These are phyloP conservation scores for Corythaeola cristata DNA, from an alignment of 2,113 vertebrate species.

Conservation along the genomic window DNA sequence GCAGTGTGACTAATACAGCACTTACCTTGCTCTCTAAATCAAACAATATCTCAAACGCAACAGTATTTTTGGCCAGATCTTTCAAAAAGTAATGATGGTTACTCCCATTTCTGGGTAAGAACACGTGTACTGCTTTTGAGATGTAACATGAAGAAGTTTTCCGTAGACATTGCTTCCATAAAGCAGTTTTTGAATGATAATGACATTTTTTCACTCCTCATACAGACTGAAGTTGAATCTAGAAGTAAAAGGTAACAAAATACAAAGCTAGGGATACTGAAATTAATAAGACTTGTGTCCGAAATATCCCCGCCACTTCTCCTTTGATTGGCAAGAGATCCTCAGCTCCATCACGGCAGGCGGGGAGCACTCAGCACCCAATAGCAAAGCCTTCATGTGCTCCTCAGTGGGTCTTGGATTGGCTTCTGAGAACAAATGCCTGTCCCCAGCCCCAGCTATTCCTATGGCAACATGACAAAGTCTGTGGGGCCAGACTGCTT, in stretches of 20 bases:
- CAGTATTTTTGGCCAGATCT: not conserved
- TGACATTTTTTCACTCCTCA: not conserved
- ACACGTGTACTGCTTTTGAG: not conserved
- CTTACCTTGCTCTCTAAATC: not conserved
- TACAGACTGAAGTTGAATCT: not conserved
- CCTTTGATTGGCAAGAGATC: not conserved
- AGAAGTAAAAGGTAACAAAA: not conserved
- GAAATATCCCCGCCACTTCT: not conserved
- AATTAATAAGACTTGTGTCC: not conserved
- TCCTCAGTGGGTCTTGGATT: not conserved
- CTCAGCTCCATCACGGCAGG: not conserved
- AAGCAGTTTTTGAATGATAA: not conserved
- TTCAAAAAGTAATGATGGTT: not conserved
- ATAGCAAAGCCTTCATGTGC: accelerated
- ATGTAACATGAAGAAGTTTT: not conserved
- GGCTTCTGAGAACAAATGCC: not conserved
- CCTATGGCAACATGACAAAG: not conserved
- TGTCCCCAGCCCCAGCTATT: accelerated
- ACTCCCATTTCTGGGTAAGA: not conserved
- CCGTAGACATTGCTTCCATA: not conserved
- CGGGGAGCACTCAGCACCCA: not conserved
- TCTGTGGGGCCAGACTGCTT: not conserved
- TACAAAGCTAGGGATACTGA: not conserved
- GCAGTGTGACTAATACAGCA: not conserved
- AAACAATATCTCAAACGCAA: not conserved